Evolutionary conservation across 2,797 vertebrate species (phyloP), one percentile per base, ranked within the genome.

Genomic region (Anisognathus igniventris): DNA sequence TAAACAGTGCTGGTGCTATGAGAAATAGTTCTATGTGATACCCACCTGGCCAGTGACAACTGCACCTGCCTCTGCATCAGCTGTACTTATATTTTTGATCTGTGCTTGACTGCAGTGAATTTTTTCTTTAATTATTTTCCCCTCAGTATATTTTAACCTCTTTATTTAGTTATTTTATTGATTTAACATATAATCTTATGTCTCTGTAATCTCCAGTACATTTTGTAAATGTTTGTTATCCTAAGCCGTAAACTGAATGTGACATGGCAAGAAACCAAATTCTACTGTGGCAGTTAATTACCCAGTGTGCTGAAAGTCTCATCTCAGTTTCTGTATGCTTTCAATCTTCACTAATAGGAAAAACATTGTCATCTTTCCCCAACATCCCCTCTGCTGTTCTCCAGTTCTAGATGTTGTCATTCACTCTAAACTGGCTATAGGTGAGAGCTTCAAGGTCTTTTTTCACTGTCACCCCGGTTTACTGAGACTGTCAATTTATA

Each of bases 171-270:
- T 93, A 64, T 90, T 91, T 76, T 86, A 91, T 90, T 96, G 79
- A 95, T 94, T 84, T 92, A 76, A 72, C 76, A 60, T 93, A 60
- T 86, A 92, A 90, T 79, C 82, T 84, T 71, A 64, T 33, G 48
- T 84, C 44, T 91, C 74, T 81, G 13, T 91, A 67, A 84, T 94
- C 66, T 88, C 90, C 76, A 84, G 89, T 78, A 75, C 76, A 60
- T 92, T 95, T 88, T 93, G 79, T 92, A 92, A 92, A 79, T 79
- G 64, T 88, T 94, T 96, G 85, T 93, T 96, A 73, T 94, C 79
- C 40, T 77, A 86, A 94, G 60, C 80, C 91, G 39, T 93, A 90
- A 94, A 84, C 60, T 71, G 82, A 92, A 88, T 66, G 76, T 84
- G 79, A 88, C 74, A 65, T 92, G 88, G 89, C 93, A 92, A 88